Percentiles rank a stretch among this genome's conserved stretches.
Conservation (phyloP, 2,797 vertebrate genomes). For the Cichlasoma orientale region DNA sequence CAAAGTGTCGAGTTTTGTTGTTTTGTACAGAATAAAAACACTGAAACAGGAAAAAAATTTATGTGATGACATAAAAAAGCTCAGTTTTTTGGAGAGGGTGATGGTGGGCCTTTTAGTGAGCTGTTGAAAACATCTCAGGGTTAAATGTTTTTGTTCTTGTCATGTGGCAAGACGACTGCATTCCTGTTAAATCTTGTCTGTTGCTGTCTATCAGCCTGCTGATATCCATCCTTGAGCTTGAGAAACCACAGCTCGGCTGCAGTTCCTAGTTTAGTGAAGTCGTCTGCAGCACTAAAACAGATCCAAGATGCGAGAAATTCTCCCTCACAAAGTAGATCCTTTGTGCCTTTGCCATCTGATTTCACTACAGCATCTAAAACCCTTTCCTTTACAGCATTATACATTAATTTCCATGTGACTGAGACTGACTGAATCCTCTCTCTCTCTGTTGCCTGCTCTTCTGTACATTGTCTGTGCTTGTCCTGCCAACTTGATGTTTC, state of each 20-base stretch:
- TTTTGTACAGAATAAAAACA: background rate
- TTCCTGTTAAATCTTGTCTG: constrained; percentile 20
- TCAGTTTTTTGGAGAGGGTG: background rate
- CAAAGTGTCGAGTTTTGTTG: background rate
- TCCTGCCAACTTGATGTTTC: background rate
- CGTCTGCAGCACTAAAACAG: background rate
- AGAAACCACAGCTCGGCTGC: background rate
- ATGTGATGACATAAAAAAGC: background rate
- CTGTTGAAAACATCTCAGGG: background rate
- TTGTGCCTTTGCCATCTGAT: too few species aligned
- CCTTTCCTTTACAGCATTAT: background rate
- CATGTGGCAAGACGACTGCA: background rate
- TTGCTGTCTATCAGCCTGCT: background rate
- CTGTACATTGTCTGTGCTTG: background rate
- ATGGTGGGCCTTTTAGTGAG: background rate
- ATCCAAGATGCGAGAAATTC: background rate
- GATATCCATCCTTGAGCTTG: background rate
- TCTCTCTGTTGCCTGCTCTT: background rate
- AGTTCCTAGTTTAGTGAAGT: background rate
- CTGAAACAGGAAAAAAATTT: accelerated
- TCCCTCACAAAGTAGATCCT: accelerated
- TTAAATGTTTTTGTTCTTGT: background rate
- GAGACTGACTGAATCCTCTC: background rate
- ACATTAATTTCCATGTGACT: background rate
- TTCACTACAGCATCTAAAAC: too few species aligned